These are phyloP conservation scores for Leptarthrus brevirostris DNA, from an alignment of 2,888 invertebrate genomes.

Conservation along the genomic window DNA sequence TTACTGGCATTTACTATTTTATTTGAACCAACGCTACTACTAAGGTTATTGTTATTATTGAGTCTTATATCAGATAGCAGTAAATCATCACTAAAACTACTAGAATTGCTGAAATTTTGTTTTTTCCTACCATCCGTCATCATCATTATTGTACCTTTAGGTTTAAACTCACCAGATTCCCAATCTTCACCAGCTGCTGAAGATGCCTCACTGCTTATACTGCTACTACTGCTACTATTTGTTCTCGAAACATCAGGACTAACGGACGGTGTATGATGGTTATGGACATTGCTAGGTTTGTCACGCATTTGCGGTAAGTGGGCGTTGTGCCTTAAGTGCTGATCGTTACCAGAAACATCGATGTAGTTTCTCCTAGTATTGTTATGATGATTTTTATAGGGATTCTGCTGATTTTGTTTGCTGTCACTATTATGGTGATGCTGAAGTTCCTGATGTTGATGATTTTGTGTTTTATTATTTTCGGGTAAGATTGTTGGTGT, in stretches of 20 bases:
- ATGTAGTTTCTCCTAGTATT: constrained; percentile 48
- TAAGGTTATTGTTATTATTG: constrained; percentile 50
- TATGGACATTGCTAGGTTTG: constrained; percentile 46
- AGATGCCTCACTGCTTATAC: constrained; percentile 62
- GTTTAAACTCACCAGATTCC: constrained; percentile 67
- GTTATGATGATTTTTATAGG: constrained; percentile 57
- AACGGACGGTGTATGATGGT: constrained; percentile 51
- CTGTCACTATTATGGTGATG: constrained; percentile 55
- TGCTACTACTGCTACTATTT: constrained; percentile 57
- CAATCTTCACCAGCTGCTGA: constrained; percentile 64
- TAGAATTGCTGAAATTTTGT: constrained; percentile 47
- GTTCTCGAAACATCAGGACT: constrained; percentile 54
- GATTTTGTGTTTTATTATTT: constrained; percentile 45
- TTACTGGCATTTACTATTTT: constrained; percentile 55
- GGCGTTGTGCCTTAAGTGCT: background rate
- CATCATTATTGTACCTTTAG: constrained; percentile 46
- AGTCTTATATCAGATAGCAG: constrained; percentile 29
- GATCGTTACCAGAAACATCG: constrained; percentile 39
- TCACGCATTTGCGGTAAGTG: constrained; percentile 20
- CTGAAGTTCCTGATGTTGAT: constrained; percentile 57
- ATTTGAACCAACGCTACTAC: constrained; percentile 58
- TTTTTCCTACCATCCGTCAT: constrained; percentile 45
- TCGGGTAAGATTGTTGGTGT: constrained; percentile 20
- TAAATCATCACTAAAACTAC: constrained; percentile 44
- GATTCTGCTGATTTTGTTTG: constrained; percentile 56